A percentile compares a stretch with the other conserved stretches of the same genome.
phyloP scores from a whole-genome alignment of 2,888 invertebrate species.

The Tenthredo amoena region DNA sequence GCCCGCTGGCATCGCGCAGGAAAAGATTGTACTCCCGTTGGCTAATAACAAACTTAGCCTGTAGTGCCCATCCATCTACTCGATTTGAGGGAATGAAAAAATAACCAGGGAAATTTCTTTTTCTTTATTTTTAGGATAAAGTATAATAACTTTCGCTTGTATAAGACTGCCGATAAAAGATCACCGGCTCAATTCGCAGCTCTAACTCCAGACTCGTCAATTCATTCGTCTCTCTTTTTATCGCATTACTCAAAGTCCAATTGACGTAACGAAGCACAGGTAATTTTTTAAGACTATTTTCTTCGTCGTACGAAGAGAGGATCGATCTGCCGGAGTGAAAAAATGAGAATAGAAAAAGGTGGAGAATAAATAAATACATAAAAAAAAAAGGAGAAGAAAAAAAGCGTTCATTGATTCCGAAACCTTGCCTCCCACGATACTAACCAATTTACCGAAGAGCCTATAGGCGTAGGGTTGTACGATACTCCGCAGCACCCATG shows the following conservation, averaged over 20 bases:
- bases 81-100: conserved; percentile 37
- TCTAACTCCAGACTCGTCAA: neutral
- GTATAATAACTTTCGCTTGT: neutral
- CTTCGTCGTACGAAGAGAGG: neutral
- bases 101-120: conserved; percentile 1
- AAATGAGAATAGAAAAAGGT: neutral
- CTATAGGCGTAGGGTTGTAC: conserved; percentile 45
- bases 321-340: neutral
- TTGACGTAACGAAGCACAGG: neutral
- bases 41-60: conserved; percentile 47
- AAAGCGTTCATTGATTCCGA: conserved; percentile 26
- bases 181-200: neutral
- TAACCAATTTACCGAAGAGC: conserved; percentile 26
- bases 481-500: conserved; percentile 43
- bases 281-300: neutral
- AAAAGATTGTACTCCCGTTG: conserved; percentile 28
- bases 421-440: neutral
- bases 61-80: conserved; percentile 45
- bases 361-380: neutral
- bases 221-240: neutral
- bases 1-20: conserved; percentile 30
- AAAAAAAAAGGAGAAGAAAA: neutral
- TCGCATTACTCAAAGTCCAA: neutral
- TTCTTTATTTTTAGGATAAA: neutral
- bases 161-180: neutral